Percentiles rank a stretch among this genome's conserved stretches.
phyloP scores from a whole-genome alignment of 2,888 invertebrate species.

The Parnassius apollo region DNA sequence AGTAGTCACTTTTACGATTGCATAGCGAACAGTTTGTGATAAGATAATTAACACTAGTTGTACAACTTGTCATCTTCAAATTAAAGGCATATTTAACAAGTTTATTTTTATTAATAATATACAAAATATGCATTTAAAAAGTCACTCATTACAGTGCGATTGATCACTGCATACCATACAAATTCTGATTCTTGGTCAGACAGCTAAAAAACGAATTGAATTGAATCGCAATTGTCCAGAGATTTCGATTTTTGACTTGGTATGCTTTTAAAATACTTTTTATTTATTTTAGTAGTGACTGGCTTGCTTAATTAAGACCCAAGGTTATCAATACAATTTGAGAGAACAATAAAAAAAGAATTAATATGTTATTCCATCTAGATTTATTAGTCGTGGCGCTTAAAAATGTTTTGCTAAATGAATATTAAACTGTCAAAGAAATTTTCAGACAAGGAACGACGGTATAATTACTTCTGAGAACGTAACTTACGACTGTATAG shows the following conservation, averaged over 20 bases:
- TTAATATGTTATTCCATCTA: conserved; percentile 18
- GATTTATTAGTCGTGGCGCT: conserved; percentile 13
- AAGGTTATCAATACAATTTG: conserved; percentile 17
- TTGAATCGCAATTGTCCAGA: background rate
- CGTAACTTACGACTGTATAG: conserved; percentile 57
- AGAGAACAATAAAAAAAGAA: conserved; percentile 28
- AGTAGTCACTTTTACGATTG: conserved; percentile 1
- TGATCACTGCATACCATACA: too few relatives aligned
- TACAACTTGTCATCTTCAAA: too few relatives aligned
- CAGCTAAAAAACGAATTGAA: too few relatives aligned
- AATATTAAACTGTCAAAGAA: conserved; percentile 69
- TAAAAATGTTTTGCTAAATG: conserved; percentile 47
- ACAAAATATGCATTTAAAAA: too few relatives aligned
- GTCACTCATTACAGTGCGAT: too few relatives aligned
- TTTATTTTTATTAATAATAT: too few relatives aligned
- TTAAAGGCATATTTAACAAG: too few relatives aligned
- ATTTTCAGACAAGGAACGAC: conserved; percentile 54
- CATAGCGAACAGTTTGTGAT: conserved; percentile 18
- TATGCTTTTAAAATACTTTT: background rate
- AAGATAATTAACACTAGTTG: conserved; percentile 21
- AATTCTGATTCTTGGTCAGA: too few relatives aligned
- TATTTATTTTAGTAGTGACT: conserved; percentile 2
- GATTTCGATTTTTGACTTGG: background rate
- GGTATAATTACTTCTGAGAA: conserved; percentile 69
- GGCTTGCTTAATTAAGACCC: conserved; percentile 14